Base-by-base conservation (phyloP, 2,888 invertebrate genomes). In the Ormyrus pomaceus region DNA sequence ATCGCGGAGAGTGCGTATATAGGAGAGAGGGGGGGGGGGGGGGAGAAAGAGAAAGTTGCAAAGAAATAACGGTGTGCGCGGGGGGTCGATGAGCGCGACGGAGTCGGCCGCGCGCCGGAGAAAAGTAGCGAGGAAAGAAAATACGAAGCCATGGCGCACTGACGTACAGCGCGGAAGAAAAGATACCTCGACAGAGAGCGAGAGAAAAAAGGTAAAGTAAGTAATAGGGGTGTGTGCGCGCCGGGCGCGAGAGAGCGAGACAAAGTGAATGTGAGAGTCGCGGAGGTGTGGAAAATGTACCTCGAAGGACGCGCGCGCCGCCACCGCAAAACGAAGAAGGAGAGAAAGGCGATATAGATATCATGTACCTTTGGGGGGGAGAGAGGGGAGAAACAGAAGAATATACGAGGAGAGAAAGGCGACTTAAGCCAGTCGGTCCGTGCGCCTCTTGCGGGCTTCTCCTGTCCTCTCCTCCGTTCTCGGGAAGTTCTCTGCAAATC, bases 31-130 rank as follows among this genome's bases (percentile, higher is more conserved):
- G 34, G 34, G 34, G 4, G 34, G 34, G 34, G 34, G 34, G 0
- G 34, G 34, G 34, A 34, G 59, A 59, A 13, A 82, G 73, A 81
- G 76, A 82, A 83, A 83, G 82, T 80, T 82, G 71, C 70, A 74
- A 77, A 82, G 34, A 34, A 34, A 34, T 34, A 34, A 34, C 34
- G 34, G 34, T 4, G 34, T 2, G 34, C 34, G 34, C 34, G 34
- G 34, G 34, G 83, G 80, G 81, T 81, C 69, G 77, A 78, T 80
- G 5, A 64, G 34, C 34, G 34, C 34, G 34, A 34, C 4, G 34
- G 4, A 34, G 34, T 34, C 34, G 34, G 3, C 34, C 34, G 34
- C 34, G 34, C 34, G 3, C 3, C 34, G 34, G 48, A 11, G 62
- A 64, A 46, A 10, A 19, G 62, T 34, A 59, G 10, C 59, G 6